Evolutionary conservation across 2,888 invertebrate genomes (phyloP), one percentile per base, ranked within the genome.

Genomic region (Pachydiplax longipennis): DNA sequence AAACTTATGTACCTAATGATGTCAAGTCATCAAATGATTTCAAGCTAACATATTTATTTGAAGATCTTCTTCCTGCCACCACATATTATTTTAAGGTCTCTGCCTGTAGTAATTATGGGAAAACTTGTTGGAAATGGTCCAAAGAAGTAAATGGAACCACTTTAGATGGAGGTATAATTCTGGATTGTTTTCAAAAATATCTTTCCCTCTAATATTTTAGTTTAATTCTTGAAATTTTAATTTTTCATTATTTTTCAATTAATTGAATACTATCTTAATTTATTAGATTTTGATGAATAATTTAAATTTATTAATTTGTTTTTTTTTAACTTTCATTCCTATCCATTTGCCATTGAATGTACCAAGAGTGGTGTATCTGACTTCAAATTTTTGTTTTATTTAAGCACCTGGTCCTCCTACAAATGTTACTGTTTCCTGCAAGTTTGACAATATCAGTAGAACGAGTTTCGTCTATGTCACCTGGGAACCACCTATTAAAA

Each of bases 91-190:
- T 98, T 93, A 96, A 96, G 95, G 97, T 96, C 92, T 61, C 48
- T 53, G 97, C 98, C 0, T 98, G 98, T 93, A 97, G 97, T 91
- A 96, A 97, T 92, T 96, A 96, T 92, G 97, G 97, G 0, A 95
- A 95, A 92, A 94, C 95, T 80, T 98, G 98, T 93, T 97, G 98
- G 0, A 95, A 96, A 18, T 97, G 97, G 96, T 98, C 98, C 0
- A 95, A 95, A 58, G 95, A 96, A 92, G 97, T 97, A 92, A 96
- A 97, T 93, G 98, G 97, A 0, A 97, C 97, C 0, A 98, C 98
- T 0, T 95, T 97, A 94, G 98, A 98, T 93, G 98, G 98, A 3
- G 94, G 94, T 94, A 92, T 81, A 22, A 31, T 37, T 44, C 12
- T 81, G 37, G 10, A 35, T 44, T 2, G 22, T 81, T 13, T 2